Conservation (phyloP, 2,113 vertebrate genomes). For the Daubentonia madagascariensis region DNA sequence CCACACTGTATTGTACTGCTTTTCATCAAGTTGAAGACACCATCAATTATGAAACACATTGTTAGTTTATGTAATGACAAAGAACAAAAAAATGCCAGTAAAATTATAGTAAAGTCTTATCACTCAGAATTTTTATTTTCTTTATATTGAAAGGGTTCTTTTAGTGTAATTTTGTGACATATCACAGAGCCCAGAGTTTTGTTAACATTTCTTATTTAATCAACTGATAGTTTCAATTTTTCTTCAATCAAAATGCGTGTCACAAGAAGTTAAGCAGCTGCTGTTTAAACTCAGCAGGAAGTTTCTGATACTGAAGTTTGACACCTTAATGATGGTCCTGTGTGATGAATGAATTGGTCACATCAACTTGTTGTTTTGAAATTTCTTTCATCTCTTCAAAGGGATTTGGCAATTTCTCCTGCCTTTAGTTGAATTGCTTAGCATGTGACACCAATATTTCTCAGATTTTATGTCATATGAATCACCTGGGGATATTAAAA, state of each 20-base stretch:
- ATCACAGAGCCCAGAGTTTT: constrained; percentile 21
- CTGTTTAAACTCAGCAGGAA: neutral
- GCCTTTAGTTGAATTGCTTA: neutral
- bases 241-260: neutral
- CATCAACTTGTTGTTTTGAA: constrained; percentile 20
- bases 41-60: constrained; percentile 1
- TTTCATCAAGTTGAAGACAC: constrained; percentile 2
- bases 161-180: neutral
- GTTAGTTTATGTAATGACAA: neutral
- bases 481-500: neutral
- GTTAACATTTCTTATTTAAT: constrained; percentile 51
- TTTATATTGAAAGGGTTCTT: constrained; percentile 11
- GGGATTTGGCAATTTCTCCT: neutral
- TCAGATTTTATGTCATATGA: neutral
- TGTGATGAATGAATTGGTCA: neutral
- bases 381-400: constrained; percentile 44
- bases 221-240: neutral
- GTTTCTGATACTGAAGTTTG: neutral
- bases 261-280: neutral
- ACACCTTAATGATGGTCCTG: constrained; percentile 35
- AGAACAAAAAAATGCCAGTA: constrained; percentile 18
- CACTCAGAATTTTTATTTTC: constrained; percentile 34
- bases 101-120: neutral
- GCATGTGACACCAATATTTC: neutral
- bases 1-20: neutral